Conservation (phyloP, 2,888 invertebrate genomes). For the Troglohyphantes excavatus region DNA sequence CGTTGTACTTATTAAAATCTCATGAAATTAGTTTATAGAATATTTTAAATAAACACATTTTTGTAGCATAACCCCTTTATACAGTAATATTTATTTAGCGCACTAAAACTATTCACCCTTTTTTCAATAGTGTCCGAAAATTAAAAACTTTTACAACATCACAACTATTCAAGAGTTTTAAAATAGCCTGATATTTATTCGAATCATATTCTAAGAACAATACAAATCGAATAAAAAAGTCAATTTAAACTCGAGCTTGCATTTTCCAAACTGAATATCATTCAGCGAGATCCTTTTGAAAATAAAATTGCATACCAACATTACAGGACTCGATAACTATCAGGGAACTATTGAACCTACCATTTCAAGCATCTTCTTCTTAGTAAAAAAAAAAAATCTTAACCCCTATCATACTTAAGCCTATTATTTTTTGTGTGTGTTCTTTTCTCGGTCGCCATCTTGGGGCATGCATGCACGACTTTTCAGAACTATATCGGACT, state of each 20-base stretch:
- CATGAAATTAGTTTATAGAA: no score
- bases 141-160: no score
- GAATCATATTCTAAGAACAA: no score
- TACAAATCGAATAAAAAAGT: no score
- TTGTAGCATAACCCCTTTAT: no score
- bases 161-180: no score
- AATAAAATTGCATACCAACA: neutral
- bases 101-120: no score
- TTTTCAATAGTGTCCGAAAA: no score
- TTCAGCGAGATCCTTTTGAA: neutral
- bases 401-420: neutral
- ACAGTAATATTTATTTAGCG: no score
- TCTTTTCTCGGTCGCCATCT: neutral
- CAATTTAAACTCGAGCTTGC: neutral
- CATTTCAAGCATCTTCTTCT: neutral
- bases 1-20: no score
- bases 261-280: neutral
- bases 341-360: constrained; percentile 23
- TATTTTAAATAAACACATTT: no score
- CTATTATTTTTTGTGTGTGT: neutral
- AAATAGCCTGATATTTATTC: no score
- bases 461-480: constrained; percentile 12
- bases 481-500: neutral
- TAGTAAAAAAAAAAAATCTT: constrained; percentile 8
- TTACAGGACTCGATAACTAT: neutral